These are phyloP conservation scores for Thamnophis sirtalis DNA, from an alignment of 2,113 vertebrate species.

Conservation along the genomic window DNA sequence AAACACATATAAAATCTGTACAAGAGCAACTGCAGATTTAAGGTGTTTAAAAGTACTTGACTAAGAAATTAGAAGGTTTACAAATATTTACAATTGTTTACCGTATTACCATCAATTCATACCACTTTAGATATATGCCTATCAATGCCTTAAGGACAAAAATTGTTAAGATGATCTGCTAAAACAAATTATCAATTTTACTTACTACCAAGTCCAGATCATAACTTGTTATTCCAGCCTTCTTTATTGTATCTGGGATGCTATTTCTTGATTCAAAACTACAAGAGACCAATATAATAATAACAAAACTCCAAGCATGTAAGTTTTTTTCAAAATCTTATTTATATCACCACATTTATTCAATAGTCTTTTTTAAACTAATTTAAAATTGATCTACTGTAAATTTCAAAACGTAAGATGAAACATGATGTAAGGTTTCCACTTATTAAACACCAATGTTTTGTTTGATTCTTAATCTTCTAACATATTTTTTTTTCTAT, in stretches of 20 bases:
- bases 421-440: not conserved
- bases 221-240: slow-evolving; percentile 1
- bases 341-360: not conserved
- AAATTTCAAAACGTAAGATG: not conserved
- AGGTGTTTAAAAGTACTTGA: not conserved
- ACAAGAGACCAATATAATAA: slow-evolving; percentile 4
- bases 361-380: not conserved
- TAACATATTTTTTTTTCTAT: not conserved
- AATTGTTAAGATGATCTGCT: not conserved
- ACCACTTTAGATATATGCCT: not conserved
- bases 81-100: not conserved
- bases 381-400: not conserved
- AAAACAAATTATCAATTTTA: not conserved
- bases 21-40: not conserved
- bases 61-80: not conserved
- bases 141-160: not conserved
- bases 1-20: not conserved
- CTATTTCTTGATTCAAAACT: slow-evolving; percentile 16
- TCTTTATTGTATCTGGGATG: slow-evolving; percentile 8
- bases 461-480: not conserved
- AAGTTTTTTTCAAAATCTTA: not conserved
- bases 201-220: slow-evolving; percentile 30
- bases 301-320: not conserved
- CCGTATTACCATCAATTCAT: not conserved
- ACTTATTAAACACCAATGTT: not conserved